Percentiles rank a stretch among this genome's conserved stretches.
phyloP scores from a whole-genome alignment of 2,797 vertebrate genomes.

The Scolopax bukidnonensis region DNA sequence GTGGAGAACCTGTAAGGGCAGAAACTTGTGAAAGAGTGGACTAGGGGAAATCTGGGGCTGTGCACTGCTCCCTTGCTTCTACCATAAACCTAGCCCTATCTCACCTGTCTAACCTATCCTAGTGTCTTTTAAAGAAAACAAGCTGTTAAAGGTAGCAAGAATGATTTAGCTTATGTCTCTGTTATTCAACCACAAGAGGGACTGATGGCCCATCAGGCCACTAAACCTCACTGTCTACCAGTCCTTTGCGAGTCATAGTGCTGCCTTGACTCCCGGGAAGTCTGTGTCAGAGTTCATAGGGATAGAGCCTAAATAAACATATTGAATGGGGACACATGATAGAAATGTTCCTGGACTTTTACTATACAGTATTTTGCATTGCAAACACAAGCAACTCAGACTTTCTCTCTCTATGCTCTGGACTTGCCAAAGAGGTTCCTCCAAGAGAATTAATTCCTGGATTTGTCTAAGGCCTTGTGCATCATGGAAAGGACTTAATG shows the following conservation, averaged over 20 bases:
- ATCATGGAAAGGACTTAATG: neutral
- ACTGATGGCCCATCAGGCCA: neutral
- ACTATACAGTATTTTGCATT: neutral
- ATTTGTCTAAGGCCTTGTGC: neutral
- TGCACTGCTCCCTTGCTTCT: neutral
- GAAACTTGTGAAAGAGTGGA: neutral
- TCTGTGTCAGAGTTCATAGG: neutral
- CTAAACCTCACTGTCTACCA: rapidly evolving
- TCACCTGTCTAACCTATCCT: neutral
- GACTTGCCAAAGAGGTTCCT: neutral
- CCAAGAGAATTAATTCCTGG: neutral
- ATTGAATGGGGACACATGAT: neutral
- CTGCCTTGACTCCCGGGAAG: neutral
- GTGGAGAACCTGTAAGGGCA: neutral
- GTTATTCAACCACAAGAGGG: neutral
- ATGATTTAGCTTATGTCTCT: neutral
- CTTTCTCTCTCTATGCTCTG: neutral
- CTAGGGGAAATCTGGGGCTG: neutral
- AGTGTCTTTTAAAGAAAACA: neutral
- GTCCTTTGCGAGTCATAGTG: neutral
- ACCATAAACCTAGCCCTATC: neutral
- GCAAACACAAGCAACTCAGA: neutral
- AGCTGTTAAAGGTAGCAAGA: neutral
- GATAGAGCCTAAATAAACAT: neutral
- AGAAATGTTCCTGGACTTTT: neutral